Conservation (phyloP, 2,797 vertebrate genomes). For the Lindbergichthys nudifrons region DNA sequence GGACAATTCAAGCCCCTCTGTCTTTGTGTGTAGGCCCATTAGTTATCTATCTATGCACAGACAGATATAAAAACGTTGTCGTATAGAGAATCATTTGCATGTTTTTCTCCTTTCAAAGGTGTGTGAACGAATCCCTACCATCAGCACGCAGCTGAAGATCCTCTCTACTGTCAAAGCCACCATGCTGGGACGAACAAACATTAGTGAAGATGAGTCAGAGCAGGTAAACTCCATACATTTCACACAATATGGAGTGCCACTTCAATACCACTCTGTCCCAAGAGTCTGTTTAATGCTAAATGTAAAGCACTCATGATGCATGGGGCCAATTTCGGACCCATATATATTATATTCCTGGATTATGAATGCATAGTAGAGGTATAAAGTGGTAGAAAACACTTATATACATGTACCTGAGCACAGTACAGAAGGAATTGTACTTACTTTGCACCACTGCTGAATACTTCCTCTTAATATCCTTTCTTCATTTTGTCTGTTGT, state of each 20-base stretch:
- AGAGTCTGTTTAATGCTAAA: background rate
- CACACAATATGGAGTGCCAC: background rate
- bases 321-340: background rate
- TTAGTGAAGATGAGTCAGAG: conserved; percentile 98
- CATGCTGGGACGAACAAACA: conserved; percentile 98
- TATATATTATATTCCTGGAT: background rate
- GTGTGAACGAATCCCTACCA: conserved; percentile 97
- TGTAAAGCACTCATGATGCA: background rate
- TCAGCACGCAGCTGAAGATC: conserved; percentile 99
- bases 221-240: conserved; percentile 85
- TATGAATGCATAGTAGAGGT: background rate
- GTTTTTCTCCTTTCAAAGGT: conserved; percentile 83
- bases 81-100: background rate
- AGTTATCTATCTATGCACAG: background rate
- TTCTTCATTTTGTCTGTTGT: background rate
- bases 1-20: too few relatives aligned
- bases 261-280: background rate
- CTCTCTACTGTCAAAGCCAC: conserved; percentile 99
- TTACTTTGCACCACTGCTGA: background rate
- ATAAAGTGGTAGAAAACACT: background rate
- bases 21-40: too few relatives aligned
- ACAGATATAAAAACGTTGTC: background rate
- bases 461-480: background rate
- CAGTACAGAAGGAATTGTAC: background rate
- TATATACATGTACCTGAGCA: background rate